Evolutionary conservation across 2,888 invertebrate species (phyloP).

Genomic region (Cetonia aurata): DNA sequence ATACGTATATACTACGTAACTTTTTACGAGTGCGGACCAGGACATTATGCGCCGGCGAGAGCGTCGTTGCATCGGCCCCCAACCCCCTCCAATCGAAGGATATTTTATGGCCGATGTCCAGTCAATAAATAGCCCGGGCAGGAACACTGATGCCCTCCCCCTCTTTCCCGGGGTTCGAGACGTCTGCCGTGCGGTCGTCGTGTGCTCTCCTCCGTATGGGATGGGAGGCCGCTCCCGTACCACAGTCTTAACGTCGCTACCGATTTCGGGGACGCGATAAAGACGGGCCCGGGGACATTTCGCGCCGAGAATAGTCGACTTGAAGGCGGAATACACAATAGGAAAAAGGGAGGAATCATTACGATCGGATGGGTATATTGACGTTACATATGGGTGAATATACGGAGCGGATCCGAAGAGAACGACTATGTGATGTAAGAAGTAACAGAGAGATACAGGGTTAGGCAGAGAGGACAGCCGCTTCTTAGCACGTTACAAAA

Average conservation of each 20-base stretch:
- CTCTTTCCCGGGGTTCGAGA: slow-evolving; percentile 5
- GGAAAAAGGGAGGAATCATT: slow-evolving; percentile 44
- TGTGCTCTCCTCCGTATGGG: background rate
- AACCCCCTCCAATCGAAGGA: slow-evolving; percentile 62
- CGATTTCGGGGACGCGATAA: slow-evolving; percentile 53
- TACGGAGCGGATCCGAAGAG: no score
- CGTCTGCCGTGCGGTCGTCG: no score
- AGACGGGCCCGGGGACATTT: slow-evolving; percentile 57
- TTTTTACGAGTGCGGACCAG: slow-evolving; percentile 63
- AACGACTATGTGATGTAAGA: no score
- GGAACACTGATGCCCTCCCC: slow-evolving; percentile 52
- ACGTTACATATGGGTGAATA: no score
- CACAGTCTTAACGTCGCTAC: slow-evolving; percentile 19
- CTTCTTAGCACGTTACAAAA: no score
- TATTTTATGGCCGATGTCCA: slow-evolving; percentile 68
- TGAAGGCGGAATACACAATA: slow-evolving; percentile 65
- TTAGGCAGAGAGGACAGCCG: no score
- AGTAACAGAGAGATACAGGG: no score
- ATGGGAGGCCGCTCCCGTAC: slow-evolving; percentile 23
- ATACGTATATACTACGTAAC: slow-evolving; percentile 62
- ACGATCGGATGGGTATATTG: background rate
- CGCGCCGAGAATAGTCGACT: slow-evolving; percentile 53
- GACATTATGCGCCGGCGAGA: slow-evolving; percentile 52
- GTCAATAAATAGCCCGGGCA: slow-evolving; percentile 67
- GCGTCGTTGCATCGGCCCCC: slow-evolving; percentile 21